Base-by-base conservation (phyloP, 2,888 invertebrate genomes). In the Drosophila macrothrix region DNA sequence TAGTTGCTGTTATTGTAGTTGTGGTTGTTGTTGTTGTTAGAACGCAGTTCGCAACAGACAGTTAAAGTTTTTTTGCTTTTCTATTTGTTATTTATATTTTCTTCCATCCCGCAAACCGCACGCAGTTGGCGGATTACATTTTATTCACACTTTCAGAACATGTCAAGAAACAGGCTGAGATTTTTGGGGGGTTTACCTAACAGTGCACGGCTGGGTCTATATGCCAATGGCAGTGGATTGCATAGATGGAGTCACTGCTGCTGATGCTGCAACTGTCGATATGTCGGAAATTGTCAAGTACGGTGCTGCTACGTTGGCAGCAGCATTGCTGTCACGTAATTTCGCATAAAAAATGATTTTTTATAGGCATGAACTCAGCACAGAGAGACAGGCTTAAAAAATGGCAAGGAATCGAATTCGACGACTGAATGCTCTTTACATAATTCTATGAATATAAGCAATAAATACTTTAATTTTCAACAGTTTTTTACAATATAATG, bases 251-350 rank as follows among this genome's bases (percentile, higher is more conserved):
- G 49, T 43, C 56, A 33, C 35, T 54, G 52, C 28, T 22, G 22
- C 22, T 25, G 28, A 31, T 28, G 58, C 16, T 80, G 79, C 78
- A 78, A 71, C 76, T 86, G 82, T 83, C 90, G 76, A 86, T 83
- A 69, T 81, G 86, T 86, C 86, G 86, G 90, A 86, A 90, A 77
- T 76, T 88, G 90, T 90, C 90, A 77, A 76, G 73, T 75, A 81
- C 62, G 68, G 66, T 66, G 64, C 67, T 61, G 46, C 46, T 25
- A 37, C 37, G 7, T 37, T 46, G 46, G 16, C 46, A 53, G 54
- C 70, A 67, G 66, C 53, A 62, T 43, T 66, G 64, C 53, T 73
- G 53, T 73, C 86, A 81, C 84, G 73, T 83, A 76, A 88, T 85
- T 83, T 86, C 62, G 68, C 73, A 74, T 61, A 70, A 75, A 84